phyloP scores from a whole-genome alignment of 2,888 invertebrate genomes.

The Dascillus cervinus region DNA sequence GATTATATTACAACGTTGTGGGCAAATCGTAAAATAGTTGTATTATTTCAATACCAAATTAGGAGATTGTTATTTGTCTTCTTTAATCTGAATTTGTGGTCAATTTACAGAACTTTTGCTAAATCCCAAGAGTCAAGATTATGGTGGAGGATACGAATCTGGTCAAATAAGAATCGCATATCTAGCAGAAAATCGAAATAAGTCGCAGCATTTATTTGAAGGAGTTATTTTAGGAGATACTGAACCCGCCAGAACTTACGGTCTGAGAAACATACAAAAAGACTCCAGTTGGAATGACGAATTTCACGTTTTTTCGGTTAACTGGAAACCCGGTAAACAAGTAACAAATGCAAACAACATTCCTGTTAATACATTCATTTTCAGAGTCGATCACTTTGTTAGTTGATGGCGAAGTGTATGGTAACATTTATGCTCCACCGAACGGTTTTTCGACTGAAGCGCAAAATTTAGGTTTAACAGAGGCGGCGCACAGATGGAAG shows the following conservation, averaged over 20 bases:
- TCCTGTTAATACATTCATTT: no score
- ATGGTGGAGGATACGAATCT: slow-evolving; percentile 55
- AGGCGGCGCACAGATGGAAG: slow-evolving; percentile 50
- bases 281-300: slow-evolving; percentile 41
- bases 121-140: slow-evolving; percentile 55
- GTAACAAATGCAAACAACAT: no score
- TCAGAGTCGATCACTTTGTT: slow-evolving; percentile 45
- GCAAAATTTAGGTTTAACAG: slow-evolving; percentile 22
- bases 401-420: slow-evolving; percentile 48
- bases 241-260: slow-evolving; percentile 27
- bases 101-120: slow-evolving; percentile 54
- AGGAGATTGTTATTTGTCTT: no score
- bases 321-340: slow-evolving; percentile 47
- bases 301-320: slow-evolving; percentile 50
- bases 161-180: slow-evolving; percentile 68
- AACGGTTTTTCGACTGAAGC: slow-evolving; percentile 35
- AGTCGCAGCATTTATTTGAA: slow-evolving; percentile 4
- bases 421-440: slow-evolving; percentile 35
- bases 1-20: no score
- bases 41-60: no score
- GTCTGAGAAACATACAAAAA: slow-evolving; percentile 22
- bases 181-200: slow-evolving; percentile 52
- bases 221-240: slow-evolving; percentile 32
- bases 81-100: no score
- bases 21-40: no score